A percentile compares a stretch with the other conserved stretches of the same genome.
phyloP scores from a whole-genome alignment of 2,888 invertebrate species.

The Drosophila colorata region DNA sequence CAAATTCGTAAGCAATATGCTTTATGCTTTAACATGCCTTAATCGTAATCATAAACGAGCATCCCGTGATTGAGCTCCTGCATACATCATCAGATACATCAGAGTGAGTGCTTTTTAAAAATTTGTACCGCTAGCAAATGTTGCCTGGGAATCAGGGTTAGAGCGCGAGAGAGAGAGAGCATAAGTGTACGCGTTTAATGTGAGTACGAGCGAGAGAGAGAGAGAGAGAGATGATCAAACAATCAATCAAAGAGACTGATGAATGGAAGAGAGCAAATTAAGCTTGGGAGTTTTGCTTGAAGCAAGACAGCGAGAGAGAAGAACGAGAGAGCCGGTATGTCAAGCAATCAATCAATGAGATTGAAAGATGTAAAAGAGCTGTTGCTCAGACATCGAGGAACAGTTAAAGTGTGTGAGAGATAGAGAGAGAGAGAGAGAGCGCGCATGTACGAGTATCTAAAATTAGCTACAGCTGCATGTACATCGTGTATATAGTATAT shows the following conservation, averaged over 20 bases:
- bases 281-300: constrained; percentile 6
- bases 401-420: constrained; percentile 2
- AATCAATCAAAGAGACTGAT: constrained; percentile 1
- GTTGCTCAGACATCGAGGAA: neutral
- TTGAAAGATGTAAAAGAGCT: neutral
- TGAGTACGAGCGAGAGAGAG: constrained; percentile 2
- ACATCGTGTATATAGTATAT: constrained; percentile 18
- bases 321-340: constrained; percentile 4
- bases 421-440: constrained; percentile 1
- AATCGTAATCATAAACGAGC: constrained; percentile 35
- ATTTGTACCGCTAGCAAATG: constrained; percentile 43
- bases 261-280: constrained; percentile 13
- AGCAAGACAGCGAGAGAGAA: neutral
- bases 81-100: constrained; percentile 21
- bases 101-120: constrained; percentile 32
- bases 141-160: constrained; percentile 9
- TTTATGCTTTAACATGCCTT: constrained; percentile 47
- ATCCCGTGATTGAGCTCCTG: constrained; percentile 17
- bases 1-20: constrained; percentile 81
- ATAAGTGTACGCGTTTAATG: constrained; percentile 38
- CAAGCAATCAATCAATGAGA: constrained; percentile 2
- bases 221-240: constrained; percentile 4
- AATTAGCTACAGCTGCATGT: constrained; percentile 44
- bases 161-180: constrained; percentile 8
- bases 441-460: constrained; percentile 39